Percentiles rank a stretch among this genome's conserved stretches.
phyloP scores from a whole-genome alignment of 2,888 invertebrate species.

The Holacanthella duospinosa region DNA sequence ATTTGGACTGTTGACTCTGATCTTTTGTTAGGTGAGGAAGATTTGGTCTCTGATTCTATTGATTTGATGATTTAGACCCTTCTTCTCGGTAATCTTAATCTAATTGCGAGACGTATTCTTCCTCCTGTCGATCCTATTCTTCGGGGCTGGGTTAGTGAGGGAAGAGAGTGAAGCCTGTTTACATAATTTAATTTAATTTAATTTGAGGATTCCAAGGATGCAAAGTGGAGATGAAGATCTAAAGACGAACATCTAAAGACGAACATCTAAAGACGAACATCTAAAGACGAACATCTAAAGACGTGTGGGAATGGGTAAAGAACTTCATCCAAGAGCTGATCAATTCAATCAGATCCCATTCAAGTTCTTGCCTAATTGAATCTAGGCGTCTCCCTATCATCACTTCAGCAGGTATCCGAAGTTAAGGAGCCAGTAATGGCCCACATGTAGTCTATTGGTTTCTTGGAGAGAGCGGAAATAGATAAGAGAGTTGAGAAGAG shows the following conservation, averaged over 20 bases:
- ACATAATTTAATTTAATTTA: neutral
- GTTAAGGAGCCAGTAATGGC: neutral
- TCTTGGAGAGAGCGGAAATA: conserved; percentile 13
- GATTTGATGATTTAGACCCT: neutral
- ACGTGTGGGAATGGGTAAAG: neutral
- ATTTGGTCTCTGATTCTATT: neutral
- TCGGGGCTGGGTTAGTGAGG: neutral
- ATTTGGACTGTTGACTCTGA: neutral
- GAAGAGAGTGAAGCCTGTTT: too few species aligned
- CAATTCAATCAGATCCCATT: neutral
- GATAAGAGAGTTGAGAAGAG: conserved; percentile 16
- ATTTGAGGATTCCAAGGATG: neutral
- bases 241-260: neutral
- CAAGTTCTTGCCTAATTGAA: neutral
- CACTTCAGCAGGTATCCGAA: too few species aligned
- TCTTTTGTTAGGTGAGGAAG: neutral
- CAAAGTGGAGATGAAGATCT: neutral
- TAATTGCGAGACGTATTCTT: neutral
- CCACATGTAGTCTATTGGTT: neutral
- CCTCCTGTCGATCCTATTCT: neutral
- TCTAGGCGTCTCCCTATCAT: neutral
- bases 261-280: too few species aligned
- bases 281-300: too few species aligned
- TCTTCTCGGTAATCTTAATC: neutral
- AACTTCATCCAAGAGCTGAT: neutral